Evolutionary conservation across 2,888 invertebrate genomes (phyloP).

Genomic region (Athripsodes cinereus): DNA sequence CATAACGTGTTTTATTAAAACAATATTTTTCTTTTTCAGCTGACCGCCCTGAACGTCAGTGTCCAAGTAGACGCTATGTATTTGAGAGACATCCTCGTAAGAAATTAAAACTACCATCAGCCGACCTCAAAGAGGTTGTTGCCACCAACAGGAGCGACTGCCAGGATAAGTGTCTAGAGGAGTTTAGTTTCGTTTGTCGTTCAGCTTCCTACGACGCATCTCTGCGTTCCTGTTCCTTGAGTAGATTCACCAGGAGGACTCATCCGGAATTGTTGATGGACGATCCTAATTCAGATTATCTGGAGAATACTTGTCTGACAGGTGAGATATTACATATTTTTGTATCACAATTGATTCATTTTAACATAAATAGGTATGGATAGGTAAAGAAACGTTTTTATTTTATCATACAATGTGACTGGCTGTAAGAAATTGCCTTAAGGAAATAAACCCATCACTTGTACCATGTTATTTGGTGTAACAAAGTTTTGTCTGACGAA

Average conservation of each 20-base stretch:
- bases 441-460: too few relatives aligned
- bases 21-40: conserved; percentile 44
- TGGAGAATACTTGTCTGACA: conserved; percentile 86
- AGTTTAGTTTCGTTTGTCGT: conserved; percentile 83
- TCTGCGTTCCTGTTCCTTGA: conserved; percentile 71
- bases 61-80: conserved; percentile 81
- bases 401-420: too few relatives aligned
- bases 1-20: too few relatives aligned
- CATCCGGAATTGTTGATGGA: conserved; percentile 80
- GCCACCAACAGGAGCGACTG: conserved; percentile 84
- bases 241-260: conserved; percentile 76
- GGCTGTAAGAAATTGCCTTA: too few relatives aligned
- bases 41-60: conserved; percentile 80
- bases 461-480: too few relatives aligned
- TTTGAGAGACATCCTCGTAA: conserved; percentile 84
- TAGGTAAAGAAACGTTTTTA: too few relatives aligned
- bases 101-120: conserved; percentile 71
- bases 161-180: conserved; percentile 83
- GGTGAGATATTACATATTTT: too few relatives aligned
- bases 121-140: conserved; percentile 79
- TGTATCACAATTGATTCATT: too few relatives aligned
- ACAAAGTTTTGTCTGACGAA: too few relatives aligned
- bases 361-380: too few relatives aligned
- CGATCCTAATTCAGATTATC: conserved; percentile 81
- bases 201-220: conserved; percentile 79